Evolutionary conservation across 2,888 invertebrate species (phyloP), one percentile per base, ranked within the genome.

Genomic region (Venustoraphidia nigricollis): DNA sequence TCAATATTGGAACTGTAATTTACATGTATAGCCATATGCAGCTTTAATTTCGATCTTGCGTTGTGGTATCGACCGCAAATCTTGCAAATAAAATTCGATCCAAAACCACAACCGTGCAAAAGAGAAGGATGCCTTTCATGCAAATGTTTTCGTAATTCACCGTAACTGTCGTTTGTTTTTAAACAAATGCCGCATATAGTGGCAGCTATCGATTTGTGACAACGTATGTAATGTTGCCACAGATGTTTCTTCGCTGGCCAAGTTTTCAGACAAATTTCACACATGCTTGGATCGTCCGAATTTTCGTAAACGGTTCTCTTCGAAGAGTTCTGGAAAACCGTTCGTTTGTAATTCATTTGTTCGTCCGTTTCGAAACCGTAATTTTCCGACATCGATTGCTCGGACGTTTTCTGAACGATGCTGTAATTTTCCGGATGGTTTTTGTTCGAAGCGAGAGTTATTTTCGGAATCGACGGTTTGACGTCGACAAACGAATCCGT

Each of bases 171-270:
- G 56, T 75, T 75, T 1, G 74, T 67, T 56, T 75, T 72, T 37
- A 76, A 57, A 52, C 76, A 76, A 38, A 76, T 75, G 0, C 76
- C 76, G 51, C 76, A 76, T 2, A 75, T 73, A 0, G 74, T 73
- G 0, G 75, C 75, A 1, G 76, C 75, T 37, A 71, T 73, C 9
- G 66, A 60, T 45, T 73, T 69, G 58, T 76, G 76, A 55, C 75
- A 75, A 8, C 76, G 65, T 38, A 70, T 69, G 46, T 75, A 63
- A 58, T 77, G 76, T 55, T 76, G 76, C 76, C 76, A 77, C 1
- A 76, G 60, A 54, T 76, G 75, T 53, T 75, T 75, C 53, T 75
- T 75, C 0, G 74, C 75, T 1, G 75, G 75, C 75, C 75, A 77
- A 9, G 70, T 70, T 56, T 76, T 76, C 8, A 70, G 67, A 53